These are phyloP conservation scores for Rhabdomys pumilio DNA, from an alignment of 2,797 vertebrate species.

Conservation along the genomic window DNA sequence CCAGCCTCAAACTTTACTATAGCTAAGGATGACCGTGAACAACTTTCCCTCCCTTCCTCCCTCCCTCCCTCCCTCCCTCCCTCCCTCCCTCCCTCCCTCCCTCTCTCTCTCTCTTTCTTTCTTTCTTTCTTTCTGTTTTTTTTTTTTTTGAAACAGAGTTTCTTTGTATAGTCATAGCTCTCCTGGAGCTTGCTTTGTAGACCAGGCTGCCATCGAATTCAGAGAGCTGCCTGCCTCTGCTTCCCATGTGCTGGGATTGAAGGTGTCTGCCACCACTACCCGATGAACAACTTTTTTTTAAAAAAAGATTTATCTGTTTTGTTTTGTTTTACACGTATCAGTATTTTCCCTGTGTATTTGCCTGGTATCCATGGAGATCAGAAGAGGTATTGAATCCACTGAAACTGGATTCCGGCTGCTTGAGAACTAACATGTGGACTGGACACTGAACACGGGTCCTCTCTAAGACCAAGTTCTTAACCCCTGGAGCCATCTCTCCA, in stretches of 20 bases:
- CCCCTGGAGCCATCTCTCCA: background rate
- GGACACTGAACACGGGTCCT: background rate
- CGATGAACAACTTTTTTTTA: background rate
- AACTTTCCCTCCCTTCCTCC: too few relatives aligned
- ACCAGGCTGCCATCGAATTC: background rate
- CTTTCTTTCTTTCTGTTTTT: too few relatives aligned
- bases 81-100: too few relatives aligned
- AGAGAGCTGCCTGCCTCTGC: background rate
- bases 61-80: too few relatives aligned
- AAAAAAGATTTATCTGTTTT: background rate
- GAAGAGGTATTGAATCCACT: background rate
- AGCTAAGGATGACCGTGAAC: background rate
- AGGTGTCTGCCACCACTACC: rapidly evolving
- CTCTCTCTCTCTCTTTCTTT: too few relatives aligned
- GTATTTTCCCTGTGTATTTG: background rate
- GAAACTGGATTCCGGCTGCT: background rate
- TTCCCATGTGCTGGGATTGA: background rate
- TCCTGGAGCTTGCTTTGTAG: background rate
- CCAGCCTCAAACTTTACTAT: background rate
- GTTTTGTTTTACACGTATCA: background rate
- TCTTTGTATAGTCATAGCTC: background rate
- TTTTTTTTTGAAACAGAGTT: too few relatives aligned
- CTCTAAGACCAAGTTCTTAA: background rate
- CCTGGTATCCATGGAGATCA: background rate
- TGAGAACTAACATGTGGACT: background rate